These are phyloP conservation scores for Heliconius aoede DNA, from an alignment of 2,888 invertebrate species.

Conservation along the genomic window DNA sequence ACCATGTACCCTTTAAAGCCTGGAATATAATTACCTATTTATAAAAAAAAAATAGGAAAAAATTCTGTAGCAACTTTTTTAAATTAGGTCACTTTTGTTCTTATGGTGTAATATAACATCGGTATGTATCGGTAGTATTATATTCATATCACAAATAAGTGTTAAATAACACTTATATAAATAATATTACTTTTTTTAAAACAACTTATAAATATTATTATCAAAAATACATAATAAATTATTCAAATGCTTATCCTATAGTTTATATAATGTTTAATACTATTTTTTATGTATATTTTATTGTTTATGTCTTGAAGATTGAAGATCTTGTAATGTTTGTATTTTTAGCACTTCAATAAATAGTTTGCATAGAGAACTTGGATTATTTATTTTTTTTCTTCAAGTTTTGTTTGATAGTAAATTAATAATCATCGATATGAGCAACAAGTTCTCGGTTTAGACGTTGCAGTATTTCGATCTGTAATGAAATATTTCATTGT, in stretches of 20 bases:
- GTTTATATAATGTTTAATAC: too few relatives aligned
- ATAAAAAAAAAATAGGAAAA: not conserved
- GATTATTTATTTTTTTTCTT: constrained; percentile 13
- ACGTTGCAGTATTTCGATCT: too few relatives aligned
- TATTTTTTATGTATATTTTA: too few relatives aligned
- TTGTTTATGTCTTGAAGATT: too few relatives aligned
- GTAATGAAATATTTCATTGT: constrained; percentile 32
- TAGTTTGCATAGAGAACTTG: not conserved
- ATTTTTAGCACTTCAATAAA: constrained; percentile 5
- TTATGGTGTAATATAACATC: not conserved
- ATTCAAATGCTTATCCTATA: not conserved
- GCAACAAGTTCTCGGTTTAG: too few relatives aligned
- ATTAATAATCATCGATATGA: constrained; percentile 35
- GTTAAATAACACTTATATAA: not conserved
- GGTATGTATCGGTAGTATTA: not conserved
- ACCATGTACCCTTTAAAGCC: not conserved
- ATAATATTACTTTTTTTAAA: too few relatives aligned
- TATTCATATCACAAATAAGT: not conserved
- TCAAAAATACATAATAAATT: constrained; percentile 1
- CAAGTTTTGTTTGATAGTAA: not conserved
- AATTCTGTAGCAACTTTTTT: not conserved
- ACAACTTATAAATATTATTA: too few relatives aligned
- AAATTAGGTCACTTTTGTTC: not conserved
- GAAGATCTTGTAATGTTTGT: constrained; percentile 2
- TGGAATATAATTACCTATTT: not conserved